phyloP scores from a whole-genome alignment of 2,888 invertebrate genomes.

The Euzetes globulus region DNA sequence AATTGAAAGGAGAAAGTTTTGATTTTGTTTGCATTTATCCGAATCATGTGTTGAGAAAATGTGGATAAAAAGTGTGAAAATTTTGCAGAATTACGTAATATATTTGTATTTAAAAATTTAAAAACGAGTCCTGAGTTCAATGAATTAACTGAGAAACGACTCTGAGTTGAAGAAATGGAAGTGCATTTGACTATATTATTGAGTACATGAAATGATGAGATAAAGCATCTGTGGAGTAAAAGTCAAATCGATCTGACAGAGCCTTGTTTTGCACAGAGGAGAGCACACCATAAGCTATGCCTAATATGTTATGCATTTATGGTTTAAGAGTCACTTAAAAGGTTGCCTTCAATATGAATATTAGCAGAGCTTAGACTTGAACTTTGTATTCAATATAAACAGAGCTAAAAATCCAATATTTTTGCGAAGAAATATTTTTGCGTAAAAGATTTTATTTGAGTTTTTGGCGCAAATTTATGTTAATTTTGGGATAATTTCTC shows the following conservation, averaged over 20 bases:
- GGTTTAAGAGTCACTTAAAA: constrained; percentile 2
- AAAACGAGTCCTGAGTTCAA: background rate
- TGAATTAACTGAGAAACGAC: background rate
- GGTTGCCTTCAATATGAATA: background rate
- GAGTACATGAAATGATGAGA: constrained; percentile 4
- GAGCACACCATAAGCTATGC: background rate
- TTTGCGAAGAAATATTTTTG: too few species aligned
- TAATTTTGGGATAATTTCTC: too few species aligned
- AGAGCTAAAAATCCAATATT: too few species aligned
- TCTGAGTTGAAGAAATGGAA: background rate
- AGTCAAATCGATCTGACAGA: constrained; percentile 4
- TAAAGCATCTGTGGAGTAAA: background rate
- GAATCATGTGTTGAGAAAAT: background rate
- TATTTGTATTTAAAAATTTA: background rate
- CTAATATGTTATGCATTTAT: constrained; percentile 4
- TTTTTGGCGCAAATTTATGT: too few species aligned
- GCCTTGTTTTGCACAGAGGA: background rate
- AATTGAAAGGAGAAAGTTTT: background rate
- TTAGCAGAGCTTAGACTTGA: background rate
- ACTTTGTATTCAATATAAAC: too few species aligned
- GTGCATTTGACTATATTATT: background rate
- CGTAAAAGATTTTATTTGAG: too few species aligned
- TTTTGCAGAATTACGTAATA: background rate
- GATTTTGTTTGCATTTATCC: background rate
- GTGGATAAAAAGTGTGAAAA: background rate